Evolutionary conservation across 2,797 vertebrate species (phyloP).

Genomic region (Cetoscarus ocellatus): DNA sequence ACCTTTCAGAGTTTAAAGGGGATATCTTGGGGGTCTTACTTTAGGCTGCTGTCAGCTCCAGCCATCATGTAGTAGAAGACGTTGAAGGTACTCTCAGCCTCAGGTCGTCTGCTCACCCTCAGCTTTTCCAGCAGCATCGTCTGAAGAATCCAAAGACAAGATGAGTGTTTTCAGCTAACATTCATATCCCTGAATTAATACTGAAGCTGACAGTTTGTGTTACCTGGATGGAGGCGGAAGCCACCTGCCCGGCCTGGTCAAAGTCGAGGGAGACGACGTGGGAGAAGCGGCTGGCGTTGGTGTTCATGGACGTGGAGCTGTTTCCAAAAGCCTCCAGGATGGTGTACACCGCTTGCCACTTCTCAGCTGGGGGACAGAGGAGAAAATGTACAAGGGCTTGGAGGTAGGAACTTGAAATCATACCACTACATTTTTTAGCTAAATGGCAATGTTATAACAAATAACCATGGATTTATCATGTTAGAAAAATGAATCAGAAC

Average conservation of each 20-base stretch:
- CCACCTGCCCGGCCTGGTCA: conserved; percentile 97
- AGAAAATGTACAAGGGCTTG: too few relatives aligned
- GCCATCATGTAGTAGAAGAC: conserved; percentile 97
- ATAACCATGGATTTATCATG: too few relatives aligned
- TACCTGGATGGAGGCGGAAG: conserved; percentile 97
- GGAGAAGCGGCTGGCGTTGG: conserved; percentile 94
- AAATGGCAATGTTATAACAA: too few relatives aligned
- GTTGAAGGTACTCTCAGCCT: conserved; percentile 91
- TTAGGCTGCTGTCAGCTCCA: conserved; percentile 89
- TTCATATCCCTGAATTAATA: neutral
- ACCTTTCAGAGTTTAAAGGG: too few relatives aligned
- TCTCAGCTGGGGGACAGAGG: conserved; percentile 87
- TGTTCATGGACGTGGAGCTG: conserved; percentile 91
- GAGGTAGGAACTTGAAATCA: too few relatives aligned
- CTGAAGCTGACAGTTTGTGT: neutral
- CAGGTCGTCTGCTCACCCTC: conserved; percentile 89
- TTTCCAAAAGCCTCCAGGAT: conserved; percentile 97
- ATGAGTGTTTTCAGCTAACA: neutral
- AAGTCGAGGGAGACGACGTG: conserved; percentile 97
- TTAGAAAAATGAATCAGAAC: too few relatives aligned
- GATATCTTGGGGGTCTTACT: conserved; percentile 75
- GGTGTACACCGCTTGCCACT: conserved; percentile 97
- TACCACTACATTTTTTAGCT: too few relatives aligned
- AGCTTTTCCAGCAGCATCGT: conserved; percentile 97
- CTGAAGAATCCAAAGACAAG: conserved; percentile 68